Evolutionary conservation across 1,140 invertebrate species (phyloP), one percentile per base, ranked within the genome.

Genomic region (Lycorma delicatula): DNA sequence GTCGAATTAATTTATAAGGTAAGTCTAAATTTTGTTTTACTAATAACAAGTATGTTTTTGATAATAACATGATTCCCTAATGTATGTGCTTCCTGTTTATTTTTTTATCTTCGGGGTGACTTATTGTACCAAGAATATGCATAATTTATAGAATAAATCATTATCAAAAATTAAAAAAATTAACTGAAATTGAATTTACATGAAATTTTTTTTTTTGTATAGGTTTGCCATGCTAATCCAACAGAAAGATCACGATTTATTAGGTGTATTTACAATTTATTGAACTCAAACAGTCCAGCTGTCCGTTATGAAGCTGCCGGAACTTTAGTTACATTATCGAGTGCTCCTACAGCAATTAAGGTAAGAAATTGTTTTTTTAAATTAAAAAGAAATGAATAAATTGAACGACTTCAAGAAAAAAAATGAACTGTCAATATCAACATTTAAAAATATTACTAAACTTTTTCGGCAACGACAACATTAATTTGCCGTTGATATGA

Each of bases 1-100:
- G 97, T 99, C 0, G 97, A 99, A 74, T 79, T 99, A 0, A 99
- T 99, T 67, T 99, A 99, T 70, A 99, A 99, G 82, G 95, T 97
- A 67, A 23, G 47, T 50, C 20, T 38, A n/a, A 18, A 18, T 1
- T 31, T 20, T 31, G 11, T 41, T 29, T 7, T 41, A 1, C 28
- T 38, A 50, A 12, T 13, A 7, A 23, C 11, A 7, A 31, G 13
- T 31, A 31, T 20, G n/a, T 54, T n/a, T n/a, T n/a, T n/a, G n/a
- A n/a, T n/a, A n/a, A n/a, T n/a, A n/a, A n/a, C n/a, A n/a, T n/a
- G n/a, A n/a, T n/a, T n/a, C n/a, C n/a, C n/a, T n/a, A n/a, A 47
- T 34, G 31, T 34, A 34, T 28, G 18, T 5, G n/a, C n/a, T n/a
- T n/a, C n/a, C n/a, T 50, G 25, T 23, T 49, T 27, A 49, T 20